These are phyloP conservation scores for Talpa occidentalis DNA, from an alignment of 2,113 vertebrate genomes.

Conservation along the genomic window DNA sequence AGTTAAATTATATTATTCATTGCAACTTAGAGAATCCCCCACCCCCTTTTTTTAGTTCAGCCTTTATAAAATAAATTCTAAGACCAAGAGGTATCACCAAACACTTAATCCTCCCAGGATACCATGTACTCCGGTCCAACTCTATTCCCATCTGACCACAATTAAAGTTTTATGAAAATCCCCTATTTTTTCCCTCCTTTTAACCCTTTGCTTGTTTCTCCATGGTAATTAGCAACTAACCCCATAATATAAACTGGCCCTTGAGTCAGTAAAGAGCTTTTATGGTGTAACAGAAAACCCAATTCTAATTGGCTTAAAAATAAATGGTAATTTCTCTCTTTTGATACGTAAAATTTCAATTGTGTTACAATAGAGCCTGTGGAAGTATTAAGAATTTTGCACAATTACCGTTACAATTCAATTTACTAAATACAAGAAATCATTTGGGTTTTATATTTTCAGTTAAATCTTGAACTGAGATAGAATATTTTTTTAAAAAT, in stretches of 20 bases:
- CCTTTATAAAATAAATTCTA: neutral
- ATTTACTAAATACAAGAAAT: too few relatives aligned
- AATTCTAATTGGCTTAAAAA: conserved; percentile 12
- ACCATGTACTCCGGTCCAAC: neutral
- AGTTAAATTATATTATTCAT: neutral
- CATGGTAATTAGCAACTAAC: conserved; percentile 28
- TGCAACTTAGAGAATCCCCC: neutral
- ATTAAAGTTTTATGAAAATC: conserved; percentile 19
- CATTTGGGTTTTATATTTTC: too few relatives aligned
- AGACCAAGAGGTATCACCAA: neutral
- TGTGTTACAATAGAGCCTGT: too few relatives aligned
- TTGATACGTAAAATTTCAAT: too few relatives aligned
- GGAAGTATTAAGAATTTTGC: too few relatives aligned
- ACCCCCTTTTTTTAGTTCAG: neutral
- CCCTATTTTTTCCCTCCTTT: neutral
- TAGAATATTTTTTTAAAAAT: too few relatives aligned
- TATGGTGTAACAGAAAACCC: conserved; percentile 1
- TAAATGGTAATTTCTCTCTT: too few relatives aligned
- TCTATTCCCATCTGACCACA: neutral
- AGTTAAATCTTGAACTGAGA: too few relatives aligned
- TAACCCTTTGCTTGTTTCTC: neutral
- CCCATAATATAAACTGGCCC: neutral
- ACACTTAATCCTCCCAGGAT: neutral
- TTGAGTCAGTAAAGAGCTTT: conserved; percentile 8
- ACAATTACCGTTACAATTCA: too few relatives aligned